phyloP scores from a whole-genome alignment of 2,888 invertebrate species.

The Prosopocoilus inquinatus region DNA sequence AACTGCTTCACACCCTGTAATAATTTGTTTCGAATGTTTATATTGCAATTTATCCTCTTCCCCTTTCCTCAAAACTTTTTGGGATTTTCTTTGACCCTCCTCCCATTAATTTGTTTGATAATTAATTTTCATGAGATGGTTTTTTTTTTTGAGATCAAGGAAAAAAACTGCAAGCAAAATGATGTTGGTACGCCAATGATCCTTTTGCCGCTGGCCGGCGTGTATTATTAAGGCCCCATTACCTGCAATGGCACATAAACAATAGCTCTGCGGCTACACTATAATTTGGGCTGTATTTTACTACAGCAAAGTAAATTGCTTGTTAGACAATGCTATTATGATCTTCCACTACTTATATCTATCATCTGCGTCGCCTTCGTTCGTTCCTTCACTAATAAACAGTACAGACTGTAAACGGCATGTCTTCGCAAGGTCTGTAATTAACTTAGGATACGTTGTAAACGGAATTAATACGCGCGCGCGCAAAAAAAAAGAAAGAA shows the following conservation, averaged over 20 bases:
- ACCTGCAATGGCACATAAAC: constrained; percentile 37
- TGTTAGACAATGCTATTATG: constrained; percentile 33
- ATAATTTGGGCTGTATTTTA: constrained; percentile 36
- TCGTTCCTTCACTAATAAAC: not conserved
- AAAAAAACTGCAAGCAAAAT: constrained; percentile 1
- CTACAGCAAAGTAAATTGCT: constrained; percentile 36
- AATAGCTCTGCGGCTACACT: constrained; percentile 34
- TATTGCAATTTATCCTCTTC: too few relatives aligned
- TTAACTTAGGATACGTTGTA: too few relatives aligned
- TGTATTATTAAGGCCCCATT: constrained; percentile 34
- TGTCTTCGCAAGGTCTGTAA: too few relatives aligned
- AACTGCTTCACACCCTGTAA: too few relatives aligned
- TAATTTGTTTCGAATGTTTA: too few relatives aligned
- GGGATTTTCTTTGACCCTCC: too few relatives aligned
- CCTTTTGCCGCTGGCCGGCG: constrained; percentile 15
- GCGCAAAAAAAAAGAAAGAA: too few relatives aligned
- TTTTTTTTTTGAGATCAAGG: not conserved
- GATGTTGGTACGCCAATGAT: constrained; percentile 1
- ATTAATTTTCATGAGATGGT: too few relatives aligned
- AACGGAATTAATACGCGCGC: too few relatives aligned
- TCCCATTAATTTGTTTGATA: too few relatives aligned
- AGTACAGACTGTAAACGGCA: too few relatives aligned
- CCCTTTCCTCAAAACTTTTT: too few relatives aligned
- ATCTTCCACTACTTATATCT: constrained; percentile 13
- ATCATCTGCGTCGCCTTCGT: constrained; percentile 3